Base-by-base conservation (phyloP, 2,113 vertebrate species). In the Laterallus jamaicensis region DNA sequence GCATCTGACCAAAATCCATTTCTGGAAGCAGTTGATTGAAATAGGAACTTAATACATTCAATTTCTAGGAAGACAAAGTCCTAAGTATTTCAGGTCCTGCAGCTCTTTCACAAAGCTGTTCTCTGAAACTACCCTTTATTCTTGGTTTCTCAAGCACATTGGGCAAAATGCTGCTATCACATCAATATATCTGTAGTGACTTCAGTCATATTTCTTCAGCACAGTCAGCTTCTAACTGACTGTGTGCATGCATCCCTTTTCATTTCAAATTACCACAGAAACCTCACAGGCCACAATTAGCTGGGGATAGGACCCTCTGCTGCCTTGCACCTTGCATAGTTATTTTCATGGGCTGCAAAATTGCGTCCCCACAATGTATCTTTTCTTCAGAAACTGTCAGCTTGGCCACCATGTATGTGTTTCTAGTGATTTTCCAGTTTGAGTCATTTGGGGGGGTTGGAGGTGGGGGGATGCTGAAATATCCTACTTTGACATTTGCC, bases 361-460 rank as follows among this genome's bases (percentile, higher is more conserved):
- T 32, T 81, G 28, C 11, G 92, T 93, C 90, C 76, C 62, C 82
- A 82, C 32, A 67, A n/a, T 42, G 35, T n/a, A 28, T 44, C 39
- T 89, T 82, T 90, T 86, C 64, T 83, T 92, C 60, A 94, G 93
- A 96, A 96, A 68, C 10, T 68, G 54, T 32, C 29, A 78, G 4
- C 62, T 75, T 81, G 49, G 75, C 79, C 52, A 47, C 35, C n/a
- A 6, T 60, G 4, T 18, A 37, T n/a, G 32, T 29, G 21, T 78
- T 52, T 64, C 63, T 54, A 71, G 40, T 47, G 59, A 32, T 91
- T 76, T 92, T 73, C 70, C 63, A 85, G 54, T 88, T 83, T 83
- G 80, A 94, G 80, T 92, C 68, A 58, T 60, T 55, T 2, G 2
- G 50, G 19, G 20, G 32, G 10, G 44, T 39, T 40, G 67, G 69